phyloP scores from a whole-genome alignment of 2,888 invertebrate species.

The Ophion costatus region DNA sequence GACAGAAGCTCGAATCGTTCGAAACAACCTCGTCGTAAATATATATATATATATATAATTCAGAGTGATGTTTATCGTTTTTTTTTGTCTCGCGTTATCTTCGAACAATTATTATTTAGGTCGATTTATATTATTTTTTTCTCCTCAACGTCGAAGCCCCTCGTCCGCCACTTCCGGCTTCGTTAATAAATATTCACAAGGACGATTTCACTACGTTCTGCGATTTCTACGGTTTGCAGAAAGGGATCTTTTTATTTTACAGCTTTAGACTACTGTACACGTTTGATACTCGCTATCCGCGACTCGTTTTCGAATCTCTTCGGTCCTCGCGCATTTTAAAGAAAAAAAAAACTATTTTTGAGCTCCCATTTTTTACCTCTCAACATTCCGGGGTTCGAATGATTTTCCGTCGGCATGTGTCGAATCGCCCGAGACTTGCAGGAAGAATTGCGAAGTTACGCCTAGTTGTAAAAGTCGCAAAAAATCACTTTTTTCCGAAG shows the following conservation, averaged over 20 bases:
- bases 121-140: slow-evolving; percentile 29
- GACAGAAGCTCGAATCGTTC: slow-evolving; percentile 40
- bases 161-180: slow-evolving; percentile 34
- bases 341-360: too few species aligned
- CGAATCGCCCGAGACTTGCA: too few species aligned
- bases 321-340: too few species aligned
- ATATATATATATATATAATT: slow-evolving; percentile 65
- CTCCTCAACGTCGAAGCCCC: slow-evolving; percentile 18
- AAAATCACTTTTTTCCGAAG: too few species aligned
- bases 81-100: not conserved
- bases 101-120: not conserved
- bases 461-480: too few species aligned
- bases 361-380: too few species aligned
- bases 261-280: too few species aligned
- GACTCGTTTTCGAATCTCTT: too few species aligned
- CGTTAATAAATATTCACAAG: slow-evolving; percentile 66
- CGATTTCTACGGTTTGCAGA: slow-evolving; percentile 2
- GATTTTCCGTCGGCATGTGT: too few species aligned
- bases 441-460: too few species aligned
- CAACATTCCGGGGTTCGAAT: too few species aligned
- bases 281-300: too few species aligned
- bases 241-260: slow-evolving; percentile 1
- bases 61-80: slow-evolving; percentile 32
- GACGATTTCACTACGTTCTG: slow-evolving; percentile 22
- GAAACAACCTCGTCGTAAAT: slow-evolving; percentile 51